Base-by-base conservation (phyloP, 2,113 vertebrate genomes). In the Craseonycteris thonglongyai region DNA sequence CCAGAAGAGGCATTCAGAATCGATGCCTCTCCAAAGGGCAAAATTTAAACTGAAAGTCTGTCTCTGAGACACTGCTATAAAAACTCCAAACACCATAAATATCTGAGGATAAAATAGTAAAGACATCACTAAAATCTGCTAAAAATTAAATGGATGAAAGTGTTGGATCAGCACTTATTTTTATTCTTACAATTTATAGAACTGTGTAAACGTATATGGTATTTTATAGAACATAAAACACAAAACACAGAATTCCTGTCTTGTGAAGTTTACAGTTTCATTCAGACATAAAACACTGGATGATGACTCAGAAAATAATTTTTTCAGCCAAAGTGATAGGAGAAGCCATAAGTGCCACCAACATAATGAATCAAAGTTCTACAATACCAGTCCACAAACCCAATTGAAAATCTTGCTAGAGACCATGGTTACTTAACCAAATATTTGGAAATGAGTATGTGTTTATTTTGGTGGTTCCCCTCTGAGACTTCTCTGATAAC, bases 81-180 rank as follows among this genome's bases (percentile, higher is more conserved):
- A 97, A 96, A 87, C 63, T 90, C 84, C 72, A 97, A 97, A 94
- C 47, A 56, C 78, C 83, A 47, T 94, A 90, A 97, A 92, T 69
- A 96, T 63, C 90, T 84, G 45, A 69, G 71, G 35, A 84, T 94
- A 96, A 97, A 97, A 96, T 92, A 96, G 63, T 74, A 84, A 85
- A 89, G 84, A 33, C 83, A 92, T 93, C 92, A 94, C 91, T 94
- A 85, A 97, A 97, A 89, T 94, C 93, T 93, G 72, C 76, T 97
- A 94, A 97, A 97, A 97, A 96, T 97, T 96, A 96, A 95, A 86
- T 96, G 88, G 81, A 94, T 93, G 92, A 92, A 96, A 86, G 93
- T 96, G 87, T 95, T 96, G 88, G 84, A 96, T 97, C 92, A 96
- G 95, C 95, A 93, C 78, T 92, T 95, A 97, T 95, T 94, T 97